These are phyloP conservation scores for Nephrotoma flavescens DNA, from an alignment of 2,888 invertebrate species.

Conservation along the genomic window DNA sequence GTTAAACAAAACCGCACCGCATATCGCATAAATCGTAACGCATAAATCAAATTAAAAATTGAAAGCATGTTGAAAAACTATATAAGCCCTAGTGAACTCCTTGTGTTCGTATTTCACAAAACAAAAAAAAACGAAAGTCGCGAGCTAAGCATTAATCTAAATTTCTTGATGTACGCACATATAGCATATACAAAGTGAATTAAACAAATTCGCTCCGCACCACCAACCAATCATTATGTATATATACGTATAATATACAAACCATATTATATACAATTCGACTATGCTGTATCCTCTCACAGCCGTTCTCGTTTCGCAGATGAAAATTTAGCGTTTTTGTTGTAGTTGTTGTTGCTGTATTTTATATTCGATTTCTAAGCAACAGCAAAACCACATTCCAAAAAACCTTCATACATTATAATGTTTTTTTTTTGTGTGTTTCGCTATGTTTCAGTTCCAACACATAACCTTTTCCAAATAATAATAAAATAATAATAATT, in stretches of 20 bases:
- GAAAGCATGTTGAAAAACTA: neutral
- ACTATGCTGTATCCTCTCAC: neutral
- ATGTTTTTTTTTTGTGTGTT: neutral
- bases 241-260: neutral
- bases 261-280: neutral
- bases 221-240: neutral
- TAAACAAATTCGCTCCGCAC: neutral
- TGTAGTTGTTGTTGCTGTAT: neutral
- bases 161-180: neutral
- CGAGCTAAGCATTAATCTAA: neutral
- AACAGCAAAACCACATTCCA: neutral
- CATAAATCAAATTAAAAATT: neutral
- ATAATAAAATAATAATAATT: neutral
- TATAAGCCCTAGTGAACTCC: neutral
- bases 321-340: neutral
- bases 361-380: neutral
- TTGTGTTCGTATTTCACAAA: neutral
- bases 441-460: neutral
- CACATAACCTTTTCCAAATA: neutral
- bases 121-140: neutral
- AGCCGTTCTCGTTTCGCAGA: neutral
- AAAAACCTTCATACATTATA: neutral
- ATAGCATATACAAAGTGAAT: neutral
- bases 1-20: neutral
- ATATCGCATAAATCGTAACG: neutral